A percentile compares a stretch with the other conserved stretches of the same genome.
Conservation (phyloP, 2,797 vertebrate species). For the Rhodeus uyekii region DNA sequence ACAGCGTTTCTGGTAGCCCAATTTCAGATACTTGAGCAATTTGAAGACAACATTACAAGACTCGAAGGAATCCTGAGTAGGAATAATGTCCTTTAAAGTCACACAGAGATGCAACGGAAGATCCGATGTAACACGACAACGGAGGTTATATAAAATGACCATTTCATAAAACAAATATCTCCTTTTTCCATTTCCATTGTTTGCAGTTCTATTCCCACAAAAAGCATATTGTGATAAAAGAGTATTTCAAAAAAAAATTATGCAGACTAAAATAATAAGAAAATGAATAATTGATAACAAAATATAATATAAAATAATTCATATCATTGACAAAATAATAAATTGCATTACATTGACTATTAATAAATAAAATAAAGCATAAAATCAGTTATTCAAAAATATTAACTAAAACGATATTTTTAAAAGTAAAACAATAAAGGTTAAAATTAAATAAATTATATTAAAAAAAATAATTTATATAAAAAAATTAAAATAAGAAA, state of each 20-base stretch:
- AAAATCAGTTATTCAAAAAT: no score
- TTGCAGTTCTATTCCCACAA: not conserved
- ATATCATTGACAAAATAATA: not conserved
- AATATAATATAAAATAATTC: not conserved
- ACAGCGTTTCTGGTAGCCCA: not conserved
- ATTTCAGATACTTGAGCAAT: not conserved
- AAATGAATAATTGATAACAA: not conserved
- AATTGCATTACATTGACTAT: no score
- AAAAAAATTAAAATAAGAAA: not conserved
- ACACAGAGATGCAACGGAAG: not conserved
- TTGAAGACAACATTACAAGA: not conserved
- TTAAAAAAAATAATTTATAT: not conserved
- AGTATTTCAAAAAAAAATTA: not conserved
- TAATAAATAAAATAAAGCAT: not conserved
- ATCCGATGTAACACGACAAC: not conserved
- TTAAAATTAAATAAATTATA: no score
- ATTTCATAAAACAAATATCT: not conserved
- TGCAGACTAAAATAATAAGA: not conserved
- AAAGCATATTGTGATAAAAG: not conserved
- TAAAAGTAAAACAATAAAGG: no score
- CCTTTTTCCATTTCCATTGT: not conserved
- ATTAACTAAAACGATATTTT: no score
- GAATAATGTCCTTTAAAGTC: not conserved
- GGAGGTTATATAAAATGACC: not conserved
- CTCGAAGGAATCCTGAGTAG: not conserved